Base-by-base conservation (phyloP, 2,113 vertebrate genomes). In the Nyctereutes procyonoides region DNA sequence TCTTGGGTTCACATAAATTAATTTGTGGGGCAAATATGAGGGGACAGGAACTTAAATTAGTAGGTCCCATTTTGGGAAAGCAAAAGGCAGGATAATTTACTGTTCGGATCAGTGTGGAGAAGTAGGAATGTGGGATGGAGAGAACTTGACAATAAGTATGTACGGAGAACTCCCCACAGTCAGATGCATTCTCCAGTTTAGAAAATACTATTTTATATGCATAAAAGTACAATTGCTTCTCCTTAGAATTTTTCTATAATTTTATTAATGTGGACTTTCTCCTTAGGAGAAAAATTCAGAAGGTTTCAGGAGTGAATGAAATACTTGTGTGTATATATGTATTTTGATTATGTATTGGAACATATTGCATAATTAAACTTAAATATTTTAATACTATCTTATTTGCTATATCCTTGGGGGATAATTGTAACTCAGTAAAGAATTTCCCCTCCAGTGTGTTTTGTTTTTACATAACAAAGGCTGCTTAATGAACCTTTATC, bases 381-480 rank as follows among this genome's bases (percentile, higher is more conserved):
- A 93, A 98, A 94, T 96, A 93, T 97, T 98, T 95, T 98, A 98
- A 88, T 97, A 2, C 62, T 96, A 35, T 67, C 51, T 98, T 67
- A 83, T 96, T 96, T 98, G 62, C 74, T 96, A 8, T 98, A 81
- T 97, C 86, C 79, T 96, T 97, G 53, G 89, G 97, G 83, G 77
- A 67, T 98, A 95, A 95, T 94, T 90, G 38, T 97, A 97, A 81
- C 90, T 97, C 80, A 79, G 0, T 96, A 48, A 97, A 97, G 89
- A 53, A 80, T 94, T 93, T 60, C 90, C 8, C 43, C 76, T 98
- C 86, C 77, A 96, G 3, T 93, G 63, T 93, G 88, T 97, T 96
- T 60, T 97, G 3, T 20, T 98, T 98, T 98, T 97, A 48, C 73
- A 81, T 96, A 96, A 98, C 95, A 98, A 98, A 98, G 96, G 32